phyloP scores from a whole-genome alignment of 1,140 invertebrate genomes.

The Drosophila carrolli region DNA sequence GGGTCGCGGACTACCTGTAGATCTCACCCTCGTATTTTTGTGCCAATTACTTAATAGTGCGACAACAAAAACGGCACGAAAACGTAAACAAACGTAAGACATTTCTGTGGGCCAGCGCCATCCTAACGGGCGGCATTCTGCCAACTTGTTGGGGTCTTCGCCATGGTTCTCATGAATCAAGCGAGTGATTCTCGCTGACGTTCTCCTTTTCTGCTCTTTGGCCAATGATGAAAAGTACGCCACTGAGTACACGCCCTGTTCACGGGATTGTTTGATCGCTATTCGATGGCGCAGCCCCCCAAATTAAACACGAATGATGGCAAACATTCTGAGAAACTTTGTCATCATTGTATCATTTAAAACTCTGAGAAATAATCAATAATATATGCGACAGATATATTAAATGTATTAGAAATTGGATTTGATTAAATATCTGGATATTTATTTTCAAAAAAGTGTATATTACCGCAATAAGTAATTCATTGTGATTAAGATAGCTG shows the following conservation, averaged over 20 bases:
- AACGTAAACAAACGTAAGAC: slow-evolving; percentile 49
- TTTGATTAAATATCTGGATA: no score
- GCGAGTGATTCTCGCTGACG: slow-evolving; percentile 63
- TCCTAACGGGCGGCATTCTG: slow-evolving; percentile 37
- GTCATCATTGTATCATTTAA: neutral
- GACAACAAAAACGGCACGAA: slow-evolving; percentile 33
- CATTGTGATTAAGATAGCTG: no score
- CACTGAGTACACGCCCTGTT: slow-evolving; percentile 60
- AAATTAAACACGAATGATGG: slow-evolving; percentile 20
- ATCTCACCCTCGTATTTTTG: slow-evolving; percentile 54
- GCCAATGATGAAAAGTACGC: slow-evolving; percentile 43
- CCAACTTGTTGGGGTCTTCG: slow-evolving; percentile 46
- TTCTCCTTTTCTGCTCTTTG: slow-evolving; percentile 31
- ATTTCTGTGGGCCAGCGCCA: slow-evolving; percentile 31
- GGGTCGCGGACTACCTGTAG: slow-evolving; percentile 38
- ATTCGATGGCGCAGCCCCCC: slow-evolving; percentile 16
- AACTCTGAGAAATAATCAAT: neutral
- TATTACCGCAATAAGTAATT: no score
- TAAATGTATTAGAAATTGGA: no score
- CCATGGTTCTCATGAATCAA: slow-evolving; percentile 74
- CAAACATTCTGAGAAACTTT: slow-evolving; percentile 4
- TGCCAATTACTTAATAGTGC: slow-evolving; percentile 80
- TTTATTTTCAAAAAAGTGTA: no score
- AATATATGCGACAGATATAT: no score
- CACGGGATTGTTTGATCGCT: slow-evolving; percentile 52